Evolutionary conservation across 1,140 invertebrate genomes (phyloP).

Genomic region (Chrysoperla carnea): DNA sequence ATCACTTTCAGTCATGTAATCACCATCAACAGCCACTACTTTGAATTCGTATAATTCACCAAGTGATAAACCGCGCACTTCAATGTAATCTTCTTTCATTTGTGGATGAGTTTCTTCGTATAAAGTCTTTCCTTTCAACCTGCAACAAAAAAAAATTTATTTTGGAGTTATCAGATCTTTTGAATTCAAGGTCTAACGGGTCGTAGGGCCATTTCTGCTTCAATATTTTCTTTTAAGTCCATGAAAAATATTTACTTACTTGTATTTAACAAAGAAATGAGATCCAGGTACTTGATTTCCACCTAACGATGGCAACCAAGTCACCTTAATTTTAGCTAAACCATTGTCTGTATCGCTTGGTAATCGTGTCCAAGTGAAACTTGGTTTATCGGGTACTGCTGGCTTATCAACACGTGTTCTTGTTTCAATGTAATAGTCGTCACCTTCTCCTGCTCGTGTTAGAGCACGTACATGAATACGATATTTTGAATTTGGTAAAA

Average conservation of each 20-base stretch:
- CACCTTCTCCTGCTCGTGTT: slow-evolving; percentile 69
- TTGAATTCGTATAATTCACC: slow-evolving; percentile 80
- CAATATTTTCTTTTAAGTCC: neutral
- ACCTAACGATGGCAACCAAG: slow-evolving; percentile 59
- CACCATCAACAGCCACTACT: slow-evolving; percentile 82
- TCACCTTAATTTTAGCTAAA: slow-evolving; percentile 54
- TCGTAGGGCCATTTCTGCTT: neutral
- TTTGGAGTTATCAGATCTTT: neutral
- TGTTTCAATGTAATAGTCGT: slow-evolving; percentile 67
- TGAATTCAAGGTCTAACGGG: neutral
- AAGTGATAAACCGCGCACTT: slow-evolving; percentile 60
- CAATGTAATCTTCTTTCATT: slow-evolving; percentile 52
- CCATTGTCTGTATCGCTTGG: slow-evolving; percentile 44
- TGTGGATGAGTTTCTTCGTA: slow-evolving; percentile 41
- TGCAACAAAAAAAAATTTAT: slow-evolving; percentile 12
- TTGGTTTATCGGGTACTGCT: slow-evolving; percentile 53
- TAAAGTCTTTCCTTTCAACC: slow-evolving; percentile 49
- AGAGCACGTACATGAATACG: slow-evolving; percentile 67
- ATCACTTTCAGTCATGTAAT: slow-evolving; percentile 51
- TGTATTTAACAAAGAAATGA: slow-evolving; percentile 82
- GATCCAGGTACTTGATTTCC: slow-evolving; percentile 45
- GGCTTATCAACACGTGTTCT: slow-evolving; percentile 39
- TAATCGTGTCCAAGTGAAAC: slow-evolving; percentile 49
- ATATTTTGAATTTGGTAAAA: slow-evolving; percentile 77
- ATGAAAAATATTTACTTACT: slow-evolving; percentile 16